Base-by-base conservation (phyloP, 2,797 vertebrate species). In the Semaprochilodus insignis region DNA sequence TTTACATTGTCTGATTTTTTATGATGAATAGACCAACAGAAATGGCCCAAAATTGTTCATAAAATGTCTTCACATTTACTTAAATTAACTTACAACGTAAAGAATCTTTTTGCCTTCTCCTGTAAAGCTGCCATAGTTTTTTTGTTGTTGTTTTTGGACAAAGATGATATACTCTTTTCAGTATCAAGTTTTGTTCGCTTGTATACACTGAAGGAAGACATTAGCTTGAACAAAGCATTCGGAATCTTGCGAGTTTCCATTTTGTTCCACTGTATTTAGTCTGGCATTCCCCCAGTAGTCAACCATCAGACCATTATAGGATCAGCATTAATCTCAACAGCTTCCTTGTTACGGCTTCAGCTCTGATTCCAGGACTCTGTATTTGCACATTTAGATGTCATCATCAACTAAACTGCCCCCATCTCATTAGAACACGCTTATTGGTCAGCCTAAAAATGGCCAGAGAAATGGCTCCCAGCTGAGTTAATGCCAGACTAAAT, bases 321-420 rank as follows among this genome's bases (percentile, higher is more conserved):
- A 51, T 69, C 63, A 51, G 60, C 2, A 21, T 51, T n/a, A 57
- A 75, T 11, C 11, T 48, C 62, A 69, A 75, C 11, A 31, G 51
- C 72, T 48, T 75, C 23, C 48, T 59, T 60, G 48, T 69, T 69
- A 60, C 60, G 25, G 25, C 27, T 73, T n/a, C 51, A 19, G 55
- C 48, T 55, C 34, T 73, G 51, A 27, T 73, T 73, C 17, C 62
- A 1, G 4, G 15, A 8, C 62, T 31, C 63, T 60, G 34, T 40
- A 66, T 76, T 69, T 76, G 63, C 44, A n/a, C 14, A 76, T 31
- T 70, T 77, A 34, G 72, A 69, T 48, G 52, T 14, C 36, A 54
- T 67, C 72, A 81, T 67, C 34, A 66, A 16, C n/a, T 74, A 44
- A 67, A 55, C 17, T 27, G 23, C 69, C 54, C 59, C 63, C 23